Percentiles rank a stretch among this genome's conserved stretches.
phyloP scores from a whole-genome alignment of 1,140 invertebrate genomes.

The Thrips palmi region DNA sequence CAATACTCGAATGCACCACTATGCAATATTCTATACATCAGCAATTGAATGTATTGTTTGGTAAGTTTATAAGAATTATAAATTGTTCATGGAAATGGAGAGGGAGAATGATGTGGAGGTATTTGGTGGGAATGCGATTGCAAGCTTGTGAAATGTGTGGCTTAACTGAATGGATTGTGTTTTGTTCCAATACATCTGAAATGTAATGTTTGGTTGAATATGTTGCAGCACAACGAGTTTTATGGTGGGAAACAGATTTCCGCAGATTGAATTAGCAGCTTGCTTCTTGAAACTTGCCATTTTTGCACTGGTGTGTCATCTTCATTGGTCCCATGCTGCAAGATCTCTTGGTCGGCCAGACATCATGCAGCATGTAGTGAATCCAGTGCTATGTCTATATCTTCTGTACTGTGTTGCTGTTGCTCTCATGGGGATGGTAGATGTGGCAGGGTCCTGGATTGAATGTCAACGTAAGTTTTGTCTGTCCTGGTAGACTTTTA shows the following conservation, averaged over 20 bases:
- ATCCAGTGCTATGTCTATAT: conserved; percentile 23
- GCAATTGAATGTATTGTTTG: conserved; percentile 27
- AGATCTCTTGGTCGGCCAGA: conserved; percentile 27
- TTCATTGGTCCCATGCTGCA: conserved; percentile 30
- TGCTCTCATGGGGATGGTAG: conserved; percentile 28
- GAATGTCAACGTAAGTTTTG: conserved; percentile 30
- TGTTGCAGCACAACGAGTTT: conserved; percentile 29
- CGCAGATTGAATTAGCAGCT: conserved; percentile 29
- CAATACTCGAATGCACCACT: conserved; percentile 31
- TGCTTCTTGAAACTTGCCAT: conserved; percentile 30
- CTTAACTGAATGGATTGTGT: no score
- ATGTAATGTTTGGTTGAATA: no score
- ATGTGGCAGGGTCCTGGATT: conserved; percentile 25
- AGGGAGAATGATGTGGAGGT: no score
- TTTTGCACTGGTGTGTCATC: conserved; percentile 31
- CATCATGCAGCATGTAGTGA: conserved; percentile 24
- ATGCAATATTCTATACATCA: conserved; percentile 30
- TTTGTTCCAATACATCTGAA: conserved; percentile 1
- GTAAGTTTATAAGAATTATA: conserved; percentile 20
- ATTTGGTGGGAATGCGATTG: no score
- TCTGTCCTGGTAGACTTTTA: conserved; percentile 4
- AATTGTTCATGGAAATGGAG: conserved; percentile 1
- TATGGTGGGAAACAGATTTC: conserved; percentile 24
- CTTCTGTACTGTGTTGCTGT: conserved; percentile 29
- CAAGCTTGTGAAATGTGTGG: no score